A percentile compares a stretch with the other conserved stretches of the same genome.
These are phyloP conservation scores for Alsophila aescularia DNA, from an alignment of 2,888 invertebrate genomes.

Conservation along the genomic window DNA sequence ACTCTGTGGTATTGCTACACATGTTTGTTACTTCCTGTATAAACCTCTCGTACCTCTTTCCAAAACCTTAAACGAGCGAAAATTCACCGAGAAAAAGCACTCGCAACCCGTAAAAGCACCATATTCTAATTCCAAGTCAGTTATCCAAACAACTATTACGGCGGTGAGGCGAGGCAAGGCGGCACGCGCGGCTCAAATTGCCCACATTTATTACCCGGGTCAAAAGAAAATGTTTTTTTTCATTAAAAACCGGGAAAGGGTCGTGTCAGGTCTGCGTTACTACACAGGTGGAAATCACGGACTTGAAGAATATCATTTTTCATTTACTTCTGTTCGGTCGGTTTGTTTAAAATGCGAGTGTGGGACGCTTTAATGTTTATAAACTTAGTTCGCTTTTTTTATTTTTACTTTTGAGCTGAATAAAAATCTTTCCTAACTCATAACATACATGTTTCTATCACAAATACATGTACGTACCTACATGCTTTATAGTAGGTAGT, in stretches of 20 bases:
- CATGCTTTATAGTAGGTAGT: too few relatives aligned
- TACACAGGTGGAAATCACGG: slow-evolving; percentile 29
- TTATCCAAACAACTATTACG: slow-evolving; percentile 36
- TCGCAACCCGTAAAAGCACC: slow-evolving; percentile 14
- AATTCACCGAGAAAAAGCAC: slow-evolving; percentile 5
- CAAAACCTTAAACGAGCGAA: neutral
- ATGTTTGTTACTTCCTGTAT: too few relatives aligned
- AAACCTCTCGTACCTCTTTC: neutral
- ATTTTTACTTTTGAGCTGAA: too few relatives aligned
- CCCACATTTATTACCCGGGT: slow-evolving; percentile 44
- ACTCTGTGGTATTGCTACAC: too few relatives aligned
- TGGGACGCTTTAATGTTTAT: slow-evolving; percentile 2
- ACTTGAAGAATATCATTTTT: slow-evolving; percentile 28
- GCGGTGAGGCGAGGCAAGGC: slow-evolving; percentile 12
- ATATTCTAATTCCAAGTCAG: slow-evolving; percentile 27
- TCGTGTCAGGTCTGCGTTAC: slow-evolving; percentile 25
- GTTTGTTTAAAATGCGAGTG: slow-evolving; percentile 19
- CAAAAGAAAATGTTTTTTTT: slow-evolving; percentile 39
- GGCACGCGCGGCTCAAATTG: slow-evolving; percentile 41
- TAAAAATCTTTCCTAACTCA: too few relatives aligned
- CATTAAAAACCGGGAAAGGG: slow-evolving; percentile 32
- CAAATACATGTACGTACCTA: too few relatives aligned
- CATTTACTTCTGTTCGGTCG: slow-evolving; percentile 18
- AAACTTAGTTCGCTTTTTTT: too few relatives aligned
- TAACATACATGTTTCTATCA: too few relatives aligned